phyloP scores from a whole-genome alignment of 2,888 invertebrate genomes.

The Mythimna lalbum region DNA sequence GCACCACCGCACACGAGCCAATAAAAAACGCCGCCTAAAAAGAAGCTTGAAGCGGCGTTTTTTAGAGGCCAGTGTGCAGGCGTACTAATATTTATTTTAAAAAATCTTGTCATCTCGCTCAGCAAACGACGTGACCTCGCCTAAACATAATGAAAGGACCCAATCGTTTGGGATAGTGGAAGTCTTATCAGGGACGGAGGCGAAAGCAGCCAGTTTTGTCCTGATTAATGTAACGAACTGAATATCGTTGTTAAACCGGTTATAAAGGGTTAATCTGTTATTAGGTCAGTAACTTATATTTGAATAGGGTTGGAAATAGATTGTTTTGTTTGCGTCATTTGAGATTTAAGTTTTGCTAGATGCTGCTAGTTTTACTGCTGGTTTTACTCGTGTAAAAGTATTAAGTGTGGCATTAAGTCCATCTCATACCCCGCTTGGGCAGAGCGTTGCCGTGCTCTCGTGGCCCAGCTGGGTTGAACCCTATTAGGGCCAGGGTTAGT shows the following conservation, averaged over 20 bases:
- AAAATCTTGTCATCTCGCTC: background rate
- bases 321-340: background rate
- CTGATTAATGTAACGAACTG: slow-evolving; percentile 51
- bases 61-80: too few species aligned
- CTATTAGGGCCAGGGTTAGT: too few species aligned
- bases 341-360: background rate
- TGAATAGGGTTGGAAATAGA: background rate
- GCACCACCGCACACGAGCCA: too few species aligned
- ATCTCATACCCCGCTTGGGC: too few species aligned
- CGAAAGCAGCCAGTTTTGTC: slow-evolving; percentile 20
- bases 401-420: too few species aligned
- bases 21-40: too few species aligned
- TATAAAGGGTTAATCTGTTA: slow-evolving; percentile 36
- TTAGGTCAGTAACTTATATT: slow-evolving; percentile 5
- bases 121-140: background rate
- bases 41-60: too few species aligned
- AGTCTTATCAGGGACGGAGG: slow-evolving; percentile 38
- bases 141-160: slow-evolving; percentile 39
- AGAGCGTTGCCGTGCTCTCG: too few species aligned
- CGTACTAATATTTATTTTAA: too few species aligned
- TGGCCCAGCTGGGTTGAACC: too few species aligned
- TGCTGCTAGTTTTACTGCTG: background rate
- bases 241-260: slow-evolving; percentile 43
- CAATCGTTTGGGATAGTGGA: slow-evolving; percentile 38
- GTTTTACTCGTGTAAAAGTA: too few species aligned